phyloP scores from a whole-genome alignment of 2,888 invertebrate genomes.

The Punctoribates punctum region DNA sequence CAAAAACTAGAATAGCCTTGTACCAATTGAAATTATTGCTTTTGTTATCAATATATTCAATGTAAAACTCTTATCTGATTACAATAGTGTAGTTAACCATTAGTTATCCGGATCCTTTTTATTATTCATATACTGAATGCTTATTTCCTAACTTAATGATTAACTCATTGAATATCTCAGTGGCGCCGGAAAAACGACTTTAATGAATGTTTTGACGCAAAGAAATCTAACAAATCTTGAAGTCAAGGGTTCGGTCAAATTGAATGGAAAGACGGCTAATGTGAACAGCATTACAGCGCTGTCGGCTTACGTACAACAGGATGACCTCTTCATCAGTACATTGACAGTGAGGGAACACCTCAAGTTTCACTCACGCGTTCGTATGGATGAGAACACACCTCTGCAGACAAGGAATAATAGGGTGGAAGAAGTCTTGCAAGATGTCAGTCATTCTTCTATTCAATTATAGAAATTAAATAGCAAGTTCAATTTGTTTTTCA shows the following conservation, averaged over 20 bases:
- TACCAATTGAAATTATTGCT: too few relatives aligned
- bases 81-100: too few relatives aligned
- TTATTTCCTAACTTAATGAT: too few relatives aligned
- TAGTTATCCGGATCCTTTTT: too few relatives aligned
- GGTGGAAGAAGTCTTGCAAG: slow-evolving; percentile 53
- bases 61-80: too few relatives aligned
- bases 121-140: too few relatives aligned
- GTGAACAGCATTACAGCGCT: slow-evolving; percentile 68
- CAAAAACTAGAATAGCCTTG: too few relatives aligned
- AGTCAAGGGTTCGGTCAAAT: slow-evolving; percentile 51
- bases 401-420: slow-evolving; percentile 49
- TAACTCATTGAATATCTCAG: slow-evolving; percentile 49
- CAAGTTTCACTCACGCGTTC: slow-evolving; percentile 65
- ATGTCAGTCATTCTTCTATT: slow-evolving; percentile 49
- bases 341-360: slow-evolving; percentile 85
- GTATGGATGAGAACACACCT: slow-evolving; percentile 47
- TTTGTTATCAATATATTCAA: too few relatives aligned
- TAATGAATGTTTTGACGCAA: slow-evolving; percentile 79
- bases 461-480: background rate
- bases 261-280: slow-evolving; percentile 71
- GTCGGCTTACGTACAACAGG: slow-evolving; percentile 89
- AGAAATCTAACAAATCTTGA: slow-evolving; percentile 61
- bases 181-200: slow-evolving; percentile 83
- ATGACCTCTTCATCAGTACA: slow-evolving; percentile 85
- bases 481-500: slow-evolving; percentile 53